Base-by-base conservation (phyloP, 1,140 invertebrate genomes). In the Drosophila pachea region DNA sequence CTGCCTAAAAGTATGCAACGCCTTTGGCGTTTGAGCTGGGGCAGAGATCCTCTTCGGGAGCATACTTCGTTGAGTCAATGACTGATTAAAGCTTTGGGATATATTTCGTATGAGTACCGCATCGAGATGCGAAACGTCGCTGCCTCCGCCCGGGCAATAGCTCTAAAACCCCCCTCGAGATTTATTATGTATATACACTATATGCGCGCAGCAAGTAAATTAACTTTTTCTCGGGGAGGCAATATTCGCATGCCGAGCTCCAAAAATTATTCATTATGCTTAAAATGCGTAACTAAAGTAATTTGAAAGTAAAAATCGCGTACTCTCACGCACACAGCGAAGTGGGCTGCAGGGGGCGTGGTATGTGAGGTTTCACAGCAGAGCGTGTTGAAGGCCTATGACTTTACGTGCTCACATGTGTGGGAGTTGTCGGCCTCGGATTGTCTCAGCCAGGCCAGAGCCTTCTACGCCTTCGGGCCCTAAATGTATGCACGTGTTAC, bases 271-370 rank as follows among this genome's bases (percentile, higher is more conserved):
- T 84, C 76, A 78, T 79, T 78, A 79, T 84, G 76, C 73, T 52
- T 61, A 79, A 78, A 83, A 84, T 78, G 79, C 76, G 79, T 84
- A 83, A 83, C 79, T 83, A 79, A 83, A 74, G 79, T 68, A 84
- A 84, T 83, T 83, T 79, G 59, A 69, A 83, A 78, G 73, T 68
- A 76, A 70, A 76, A 69, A 66, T 76, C 68, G 60, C 64, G 74
- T 62, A 68, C 59, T 61, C 75, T 54, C 61, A 61, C 68, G 58
- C 55, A 45, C 63, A 14, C 6, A 43, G 40, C 40, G 40, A 7
- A 14, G 7, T 14, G 4, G 5, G 40, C 40, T 14, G n/a, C 9
- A 5, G 8, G 7, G 14, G 32, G 14, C 14, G 16, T 0, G n/a
- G 38, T 7, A 14, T 14, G 6, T n/a, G 12, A 14, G n/a, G 16